These are phyloP conservation scores for Alosa sapidissima DNA, from an alignment of 2,797 vertebrate species.

Conservation along the genomic window DNA sequence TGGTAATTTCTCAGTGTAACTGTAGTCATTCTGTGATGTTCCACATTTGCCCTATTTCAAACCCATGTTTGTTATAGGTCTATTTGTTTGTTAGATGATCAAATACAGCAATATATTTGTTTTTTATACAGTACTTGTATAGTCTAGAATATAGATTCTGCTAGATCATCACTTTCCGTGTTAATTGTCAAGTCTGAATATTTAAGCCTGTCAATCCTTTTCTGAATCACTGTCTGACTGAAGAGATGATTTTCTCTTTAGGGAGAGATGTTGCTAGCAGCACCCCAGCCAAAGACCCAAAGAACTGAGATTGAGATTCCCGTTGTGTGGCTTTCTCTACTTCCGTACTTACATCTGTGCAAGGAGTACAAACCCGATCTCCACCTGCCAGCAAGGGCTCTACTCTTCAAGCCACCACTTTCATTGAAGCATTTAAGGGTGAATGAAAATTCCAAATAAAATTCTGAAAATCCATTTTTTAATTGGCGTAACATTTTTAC, in stretches of 20 bases:
- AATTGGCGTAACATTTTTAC: not conserved
- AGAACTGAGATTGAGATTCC: not conserved
- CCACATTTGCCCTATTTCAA: not conserved
- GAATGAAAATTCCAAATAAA: not conserved
- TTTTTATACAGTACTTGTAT: not conserved
- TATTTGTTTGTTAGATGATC: too few species aligned
- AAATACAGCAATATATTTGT: too few species aligned
- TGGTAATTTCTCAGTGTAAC: slow-evolving; percentile 29
- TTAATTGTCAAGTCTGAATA: not conserved
- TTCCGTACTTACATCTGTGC: not conserved
- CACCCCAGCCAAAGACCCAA: not conserved
- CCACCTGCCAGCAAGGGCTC: not conserved
- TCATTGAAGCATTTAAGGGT: not conserved
- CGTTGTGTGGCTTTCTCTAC: not conserved
- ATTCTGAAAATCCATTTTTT: not conserved
- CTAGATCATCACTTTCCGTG: not conserved
- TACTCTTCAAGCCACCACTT: not conserved
- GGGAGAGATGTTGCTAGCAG: not conserved
- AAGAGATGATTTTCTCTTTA: not conserved
- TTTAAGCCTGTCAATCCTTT: too few species aligned
- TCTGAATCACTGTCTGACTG: not conserved
- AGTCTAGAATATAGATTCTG: not conserved
- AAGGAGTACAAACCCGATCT: not conserved
- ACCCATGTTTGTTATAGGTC: not conserved
- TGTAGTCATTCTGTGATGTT: not conserved